phyloP scores from a whole-genome alignment of 2,888 invertebrate species.

The Neuroscelio doddi region DNA sequence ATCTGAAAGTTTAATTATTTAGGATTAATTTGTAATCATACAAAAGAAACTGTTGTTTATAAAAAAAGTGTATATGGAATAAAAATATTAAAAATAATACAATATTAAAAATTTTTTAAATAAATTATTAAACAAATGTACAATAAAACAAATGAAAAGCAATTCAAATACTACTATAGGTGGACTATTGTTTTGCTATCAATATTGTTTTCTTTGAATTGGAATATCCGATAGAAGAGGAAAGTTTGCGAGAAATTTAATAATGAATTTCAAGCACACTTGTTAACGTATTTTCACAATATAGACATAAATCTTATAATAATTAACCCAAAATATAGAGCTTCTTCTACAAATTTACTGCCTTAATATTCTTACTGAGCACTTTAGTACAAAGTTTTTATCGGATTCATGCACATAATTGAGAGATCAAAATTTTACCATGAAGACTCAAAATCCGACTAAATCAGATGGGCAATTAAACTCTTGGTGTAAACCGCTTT shows the following conservation, averaged over 20 bases:
- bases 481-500: conserved; percentile 22
- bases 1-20: background rate
- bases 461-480: conserved; percentile 42
- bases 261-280: no score
- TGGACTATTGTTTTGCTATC: no score
- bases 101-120: no score
- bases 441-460: conserved; percentile 39
- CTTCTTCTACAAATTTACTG: conserved; percentile 28
- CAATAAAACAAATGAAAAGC: no score
- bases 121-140: no score
- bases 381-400: conserved; percentile 48
- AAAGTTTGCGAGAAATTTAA: no score
- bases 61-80: no score
- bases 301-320: background rate
- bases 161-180: no score
- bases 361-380: conserved; percentile 51
- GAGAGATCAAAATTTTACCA: conserved; percentile 55
- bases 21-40: background rate
- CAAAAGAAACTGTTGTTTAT: background rate
- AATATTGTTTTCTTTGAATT: no score
- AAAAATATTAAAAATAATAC: no score
- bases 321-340: conserved; percentile 30
- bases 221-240: no score
- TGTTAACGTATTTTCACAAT: no score
- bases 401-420: conserved; percentile 50